These are phyloP conservation scores for Leptinotarsa defecta DNA, from an alignment of 1,140 invertebrate genomes.

Conservation along the genomic window DNA sequence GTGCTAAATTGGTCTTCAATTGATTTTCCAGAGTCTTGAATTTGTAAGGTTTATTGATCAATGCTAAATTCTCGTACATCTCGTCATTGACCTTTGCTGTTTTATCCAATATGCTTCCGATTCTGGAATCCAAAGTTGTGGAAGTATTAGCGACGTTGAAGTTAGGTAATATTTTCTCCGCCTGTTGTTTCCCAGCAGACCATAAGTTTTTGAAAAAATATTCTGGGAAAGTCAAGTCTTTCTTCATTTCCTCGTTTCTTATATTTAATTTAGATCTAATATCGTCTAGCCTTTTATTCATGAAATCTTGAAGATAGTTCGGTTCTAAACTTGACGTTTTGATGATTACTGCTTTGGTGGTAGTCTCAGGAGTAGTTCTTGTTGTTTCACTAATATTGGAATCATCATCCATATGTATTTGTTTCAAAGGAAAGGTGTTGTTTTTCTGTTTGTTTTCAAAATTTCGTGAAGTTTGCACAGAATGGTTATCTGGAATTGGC, in stretches of 20 bases:
- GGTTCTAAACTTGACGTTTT: constrained; percentile 5
- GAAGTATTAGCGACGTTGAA: background rate
- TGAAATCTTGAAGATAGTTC: constrained; percentile 11
- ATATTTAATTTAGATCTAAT: constrained; percentile 1
- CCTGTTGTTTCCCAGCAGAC: background rate
- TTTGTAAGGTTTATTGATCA: constrained; percentile 16
- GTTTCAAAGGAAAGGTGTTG: background rate
- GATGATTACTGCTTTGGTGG: background rate
- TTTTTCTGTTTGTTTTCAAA: background rate
- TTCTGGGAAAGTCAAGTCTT: background rate
- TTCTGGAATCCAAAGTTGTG: background rate
- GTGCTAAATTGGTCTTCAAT: constrained; percentile 36
- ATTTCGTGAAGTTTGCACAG: background rate
- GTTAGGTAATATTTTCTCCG: background rate
- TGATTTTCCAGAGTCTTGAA: constrained; percentile 28
- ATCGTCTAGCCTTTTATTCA: background rate
- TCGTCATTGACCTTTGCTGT: background rate
- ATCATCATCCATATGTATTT: background rate
- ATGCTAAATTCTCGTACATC: constrained; percentile 2
- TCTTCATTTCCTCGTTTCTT: background rate
- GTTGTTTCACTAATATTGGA: background rate
- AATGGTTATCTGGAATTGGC: background rate
- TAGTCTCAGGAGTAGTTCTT: background rate
- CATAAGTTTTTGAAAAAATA: background rate
- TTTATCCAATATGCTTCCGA: background rate